These are phyloP conservation scores for Ophion slaviceki DNA, from an alignment of 2,888 invertebrate species.

Conservation along the genomic window DNA sequence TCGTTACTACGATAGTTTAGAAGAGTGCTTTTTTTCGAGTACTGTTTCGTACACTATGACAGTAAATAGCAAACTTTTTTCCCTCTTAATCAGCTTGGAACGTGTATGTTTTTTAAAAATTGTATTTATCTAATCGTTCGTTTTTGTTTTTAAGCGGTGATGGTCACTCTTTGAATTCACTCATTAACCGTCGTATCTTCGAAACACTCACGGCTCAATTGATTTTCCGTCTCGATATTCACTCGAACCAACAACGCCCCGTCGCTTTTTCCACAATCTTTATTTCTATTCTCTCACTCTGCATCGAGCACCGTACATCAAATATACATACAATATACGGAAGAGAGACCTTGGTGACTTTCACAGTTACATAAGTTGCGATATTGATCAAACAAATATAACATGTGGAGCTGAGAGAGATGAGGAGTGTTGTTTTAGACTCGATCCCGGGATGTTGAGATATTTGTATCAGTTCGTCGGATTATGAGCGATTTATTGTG, in stretches of 20 bases:
- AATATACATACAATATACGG: conserved; percentile 39
- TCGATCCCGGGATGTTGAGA: conserved; percentile 57
- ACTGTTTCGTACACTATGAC: conserved; percentile 15
- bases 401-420: conserved; percentile 69
- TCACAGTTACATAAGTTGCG: conserved; percentile 73
- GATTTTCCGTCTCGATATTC: conserved; percentile 15
- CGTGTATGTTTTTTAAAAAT: conserved; percentile 47
- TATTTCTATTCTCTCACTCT: conserved; percentile 44
- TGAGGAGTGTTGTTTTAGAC: conserved; percentile 39
- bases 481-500: conserved; percentile 67
- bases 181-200: conserved; percentile 32
- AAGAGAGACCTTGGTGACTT: conserved; percentile 62
- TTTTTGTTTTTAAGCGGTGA: conserved; percentile 66
- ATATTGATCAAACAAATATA: conserved; percentile 80
- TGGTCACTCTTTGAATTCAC: conserved; percentile 64
- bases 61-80: conserved; percentile 35
- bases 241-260: conserved; percentile 9
- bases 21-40: conserved; percentile 47
- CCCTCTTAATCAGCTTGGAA: conserved; percentile 53
- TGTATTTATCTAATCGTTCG: conserved; percentile 39
- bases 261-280: conserved; percentile 36
- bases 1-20: conserved; percentile 46
- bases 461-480: conserved; percentile 25
- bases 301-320: conserved; percentile 39
- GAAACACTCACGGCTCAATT: conserved; percentile 38